These are phyloP conservation scores for Charadrius vociferus DNA, from an alignment of 2,113 vertebrate species.

Conservation along the genomic window DNA sequence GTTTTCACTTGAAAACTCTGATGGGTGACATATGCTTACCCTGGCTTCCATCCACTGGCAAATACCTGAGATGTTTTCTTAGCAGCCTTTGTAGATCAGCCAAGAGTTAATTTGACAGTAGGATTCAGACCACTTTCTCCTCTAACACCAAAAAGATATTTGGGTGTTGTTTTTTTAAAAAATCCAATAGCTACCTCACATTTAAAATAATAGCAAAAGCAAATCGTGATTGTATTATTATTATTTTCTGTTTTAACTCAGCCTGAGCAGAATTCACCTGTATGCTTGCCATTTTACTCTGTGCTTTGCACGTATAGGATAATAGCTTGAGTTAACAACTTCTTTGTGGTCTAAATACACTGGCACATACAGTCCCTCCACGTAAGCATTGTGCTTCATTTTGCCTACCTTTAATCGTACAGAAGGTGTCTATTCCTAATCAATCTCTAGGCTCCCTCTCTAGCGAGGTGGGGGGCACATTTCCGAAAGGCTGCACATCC, in stretches of 20 bases:
- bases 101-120: not conserved
- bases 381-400: rapidly evolving
- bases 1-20: not conserved
- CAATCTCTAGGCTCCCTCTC: not conserved
- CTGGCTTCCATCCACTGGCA: not conserved
- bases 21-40: not conserved
- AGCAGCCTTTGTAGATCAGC: not conserved
- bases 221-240: not conserved
- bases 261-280: not conserved
- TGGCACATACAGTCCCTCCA: not conserved
- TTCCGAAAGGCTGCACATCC: not conserved
- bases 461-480: not conserved
- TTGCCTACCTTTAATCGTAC: not conserved
- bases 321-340: not conserved
- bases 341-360: not conserved
- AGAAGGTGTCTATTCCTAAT: not conserved
- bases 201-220: not conserved
- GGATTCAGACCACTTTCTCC: not conserved
- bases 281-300: not conserved
- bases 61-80: not conserved
- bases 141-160: not conserved
- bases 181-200: not conserved
- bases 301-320: not conserved
- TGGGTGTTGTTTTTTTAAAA: not conserved
- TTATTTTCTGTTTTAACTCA: not conserved